These are phyloP conservation scores for Papilio dardanus DNA, from an alignment of 1,140 invertebrate species.

Conservation along the genomic window DNA sequence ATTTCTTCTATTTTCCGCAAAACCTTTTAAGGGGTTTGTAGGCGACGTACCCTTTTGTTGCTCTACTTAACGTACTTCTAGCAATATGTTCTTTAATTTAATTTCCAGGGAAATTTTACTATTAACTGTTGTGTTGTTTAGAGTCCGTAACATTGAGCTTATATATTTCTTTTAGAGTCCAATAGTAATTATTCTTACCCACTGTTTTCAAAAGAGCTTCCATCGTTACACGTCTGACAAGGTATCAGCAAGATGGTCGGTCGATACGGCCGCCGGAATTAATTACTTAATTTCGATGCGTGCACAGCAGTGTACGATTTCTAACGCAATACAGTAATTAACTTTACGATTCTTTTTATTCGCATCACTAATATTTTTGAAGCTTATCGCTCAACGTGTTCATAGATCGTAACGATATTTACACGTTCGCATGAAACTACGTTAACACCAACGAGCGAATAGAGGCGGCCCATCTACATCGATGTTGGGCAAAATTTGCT, in stretches of 20 bases:
- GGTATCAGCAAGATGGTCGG: conserved; percentile 72
- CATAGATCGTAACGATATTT: conserved; percentile 70
- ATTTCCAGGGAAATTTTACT: no score
- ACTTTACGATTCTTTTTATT: conserved; percentile 55
- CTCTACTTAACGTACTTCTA: no score
- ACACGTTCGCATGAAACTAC: conserved; percentile 61
- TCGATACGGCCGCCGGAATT: conserved; percentile 68
- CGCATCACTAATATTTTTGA: conserved; percentile 68
- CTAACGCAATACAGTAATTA: conserved; percentile 74
- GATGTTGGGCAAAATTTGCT: background rate
- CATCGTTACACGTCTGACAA: conserved; percentile 66
- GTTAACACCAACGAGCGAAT: conserved; percentile 43
- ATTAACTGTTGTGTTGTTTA: no score
- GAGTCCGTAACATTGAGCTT: no score
- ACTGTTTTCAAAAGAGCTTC: conserved; percentile 69
- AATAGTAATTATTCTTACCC: no score
- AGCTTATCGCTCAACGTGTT: conserved; percentile 69
- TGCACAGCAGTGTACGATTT: conserved; percentile 71
- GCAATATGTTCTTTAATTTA: no score
- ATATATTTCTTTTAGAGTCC: no score
- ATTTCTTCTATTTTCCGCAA: no score
- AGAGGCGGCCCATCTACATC: conserved; percentile 14
- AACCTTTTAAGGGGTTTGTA: no score
- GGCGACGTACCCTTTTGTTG: no score
- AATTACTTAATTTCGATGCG: conserved; percentile 80